Evolutionary conservation across 2,113 vertebrate genomes (phyloP).

Genomic region (Anolis sagrei): DNA sequence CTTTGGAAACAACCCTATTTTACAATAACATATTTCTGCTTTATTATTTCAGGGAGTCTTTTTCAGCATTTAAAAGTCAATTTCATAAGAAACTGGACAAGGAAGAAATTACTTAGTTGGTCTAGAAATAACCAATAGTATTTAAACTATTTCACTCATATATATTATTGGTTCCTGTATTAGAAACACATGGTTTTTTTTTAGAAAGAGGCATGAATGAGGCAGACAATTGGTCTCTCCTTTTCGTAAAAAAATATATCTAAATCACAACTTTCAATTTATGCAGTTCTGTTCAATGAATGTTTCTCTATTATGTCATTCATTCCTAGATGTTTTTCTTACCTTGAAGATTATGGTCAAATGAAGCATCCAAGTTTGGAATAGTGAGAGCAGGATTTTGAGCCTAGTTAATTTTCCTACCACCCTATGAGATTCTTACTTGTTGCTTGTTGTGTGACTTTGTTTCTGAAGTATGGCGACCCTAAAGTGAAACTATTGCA

Average conservation of each 20-base stretch:
- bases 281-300: not conserved
- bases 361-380: not conserved
- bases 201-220: not conserved
- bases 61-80: not conserved
- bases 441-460: not conserved
- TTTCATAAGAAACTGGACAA: not conserved
- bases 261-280: not conserved
- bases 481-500: no score
- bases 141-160: conserved; percentile 7
- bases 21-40: conserved; percentile 10
- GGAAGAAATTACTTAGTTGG: not conserved
- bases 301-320: not conserved
- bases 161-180: not conserved
- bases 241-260: not conserved
- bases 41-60: conserved; percentile 10
- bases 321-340: not conserved
- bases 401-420: not conserved
- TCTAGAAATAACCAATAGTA: not conserved
- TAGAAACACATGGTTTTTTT: not conserved
- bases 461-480: no score
- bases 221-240: not conserved
- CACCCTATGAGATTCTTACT: not conserved
- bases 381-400: not conserved
- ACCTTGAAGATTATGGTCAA: not conserved
- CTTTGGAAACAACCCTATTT: conserved; percentile 16